phyloP scores from a whole-genome alignment of 2,797 vertebrate species.

The Semaprochilodus insignis region DNA sequence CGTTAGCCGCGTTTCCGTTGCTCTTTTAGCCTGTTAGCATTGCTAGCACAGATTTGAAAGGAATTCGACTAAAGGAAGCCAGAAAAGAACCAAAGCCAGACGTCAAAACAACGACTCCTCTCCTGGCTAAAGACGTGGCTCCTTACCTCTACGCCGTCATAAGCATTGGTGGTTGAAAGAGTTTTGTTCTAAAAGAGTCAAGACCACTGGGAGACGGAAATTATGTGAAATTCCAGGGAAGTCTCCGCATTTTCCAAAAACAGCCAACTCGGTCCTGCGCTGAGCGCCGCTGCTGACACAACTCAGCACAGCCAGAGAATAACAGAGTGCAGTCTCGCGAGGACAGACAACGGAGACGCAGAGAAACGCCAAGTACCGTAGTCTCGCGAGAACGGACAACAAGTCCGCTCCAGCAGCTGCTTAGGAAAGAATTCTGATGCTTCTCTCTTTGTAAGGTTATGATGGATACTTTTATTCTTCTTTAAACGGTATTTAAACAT shows the following conservation, averaged over 20 bases:
- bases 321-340: slow-evolving; percentile 54
- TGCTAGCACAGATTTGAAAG: slow-evolving; percentile 13
- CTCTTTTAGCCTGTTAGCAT: slow-evolving; percentile 15
- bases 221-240: slow-evolving; percentile 13
- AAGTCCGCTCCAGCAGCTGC: not conserved
- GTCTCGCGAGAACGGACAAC: slow-evolving; percentile 28
- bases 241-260: slow-evolving; percentile 51
- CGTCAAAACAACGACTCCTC: slow-evolving; percentile 21
- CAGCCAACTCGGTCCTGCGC: slow-evolving; percentile 46
- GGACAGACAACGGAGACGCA: not conserved
- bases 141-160: slow-evolving; percentile 36
- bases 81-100: slow-evolving; percentile 11
- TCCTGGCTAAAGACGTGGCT: not conserved
- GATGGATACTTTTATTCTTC: not conserved
- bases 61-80: slow-evolving; percentile 34
- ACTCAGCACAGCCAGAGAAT: slow-evolving; percentile 28
- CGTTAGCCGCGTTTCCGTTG: not conserved
- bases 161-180: slow-evolving; percentile 10
- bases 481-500: not conserved
- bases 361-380: not conserved
- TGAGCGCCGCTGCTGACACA: slow-evolving; percentile 41
- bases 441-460: not conserved
- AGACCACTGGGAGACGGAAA: not conserved
- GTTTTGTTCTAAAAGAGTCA: not conserved
- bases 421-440: not conserved